Conservation (phyloP, 1,140 invertebrate species). For the Monochamus saltuarius region DNA sequence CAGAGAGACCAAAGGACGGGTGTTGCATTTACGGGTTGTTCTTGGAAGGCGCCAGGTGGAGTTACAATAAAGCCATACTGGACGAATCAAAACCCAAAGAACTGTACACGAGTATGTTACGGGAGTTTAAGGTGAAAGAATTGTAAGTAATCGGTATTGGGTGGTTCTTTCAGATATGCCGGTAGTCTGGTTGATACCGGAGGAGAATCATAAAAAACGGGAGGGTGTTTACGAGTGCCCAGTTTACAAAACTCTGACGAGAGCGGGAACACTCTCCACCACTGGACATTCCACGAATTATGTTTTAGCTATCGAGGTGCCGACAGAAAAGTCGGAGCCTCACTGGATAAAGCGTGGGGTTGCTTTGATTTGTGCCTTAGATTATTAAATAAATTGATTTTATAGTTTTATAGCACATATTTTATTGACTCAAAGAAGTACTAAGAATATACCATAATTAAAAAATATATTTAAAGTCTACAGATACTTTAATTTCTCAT, state of each 20-base stretch:
- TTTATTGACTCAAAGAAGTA: too few relatives aligned
- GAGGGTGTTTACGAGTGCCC: slow-evolving; percentile 66
- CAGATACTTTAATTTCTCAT: slow-evolving; percentile 69
- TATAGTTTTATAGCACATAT: too few relatives aligned
- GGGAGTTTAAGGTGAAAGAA: slow-evolving; percentile 46
- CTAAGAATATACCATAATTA: slow-evolving; percentile 64
- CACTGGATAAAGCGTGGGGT: slow-evolving; percentile 82
- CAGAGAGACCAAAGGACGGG: slow-evolving; percentile 61
- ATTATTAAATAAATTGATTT: too few relatives aligned
- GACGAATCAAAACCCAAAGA: slow-evolving; percentile 66
- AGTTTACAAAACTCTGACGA: slow-evolving; percentile 71
- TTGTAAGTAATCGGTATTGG: background rate
- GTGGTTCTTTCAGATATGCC: slow-evolving; percentile 59
- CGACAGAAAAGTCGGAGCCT: slow-evolving; percentile 59
- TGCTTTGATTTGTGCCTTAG: slow-evolving; percentile 72
- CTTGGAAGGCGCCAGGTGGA: slow-evolving; percentile 74
- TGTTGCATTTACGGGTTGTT: slow-evolving; percentile 72
- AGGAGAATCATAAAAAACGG: slow-evolving; percentile 55
- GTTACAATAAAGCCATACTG: slow-evolving; percentile 52
- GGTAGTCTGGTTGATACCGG: slow-evolving; percentile 62
- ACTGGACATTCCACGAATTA: slow-evolving; percentile 82
- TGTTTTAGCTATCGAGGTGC: slow-evolving; percentile 69
- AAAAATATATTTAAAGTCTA: slow-evolving; percentile 63
- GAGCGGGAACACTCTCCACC: slow-evolving; percentile 72
- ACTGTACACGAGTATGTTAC: slow-evolving; percentile 59